These are phyloP conservation scores for Alcis repandata DNA, from an alignment of 2,888 invertebrate species.

Conservation along the genomic window DNA sequence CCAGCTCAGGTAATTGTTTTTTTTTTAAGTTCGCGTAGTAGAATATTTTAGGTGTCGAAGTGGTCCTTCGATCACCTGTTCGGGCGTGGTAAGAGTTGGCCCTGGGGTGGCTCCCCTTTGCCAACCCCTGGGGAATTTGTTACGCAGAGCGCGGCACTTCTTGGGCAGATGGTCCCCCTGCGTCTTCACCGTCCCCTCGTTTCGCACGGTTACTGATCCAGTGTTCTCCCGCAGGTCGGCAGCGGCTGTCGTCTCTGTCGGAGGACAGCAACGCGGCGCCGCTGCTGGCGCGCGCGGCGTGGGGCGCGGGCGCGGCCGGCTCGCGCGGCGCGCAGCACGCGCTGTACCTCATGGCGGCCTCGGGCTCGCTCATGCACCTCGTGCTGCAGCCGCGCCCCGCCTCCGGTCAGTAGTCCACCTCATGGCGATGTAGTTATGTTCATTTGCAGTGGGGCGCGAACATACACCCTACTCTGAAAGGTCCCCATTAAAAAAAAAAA, in stretches of 20 bases:
- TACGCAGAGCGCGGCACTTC: too few species aligned
- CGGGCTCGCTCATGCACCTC: constrained; percentile 95
- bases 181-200: too few species aligned
- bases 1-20: constrained; percentile 85
- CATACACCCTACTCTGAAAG: background rate
- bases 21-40: too few species aligned
- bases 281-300: constrained; percentile 89
- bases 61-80: too few species aligned
- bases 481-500: too few species aligned
- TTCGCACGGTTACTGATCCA: background rate
- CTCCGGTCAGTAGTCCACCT: constrained; percentile 60
- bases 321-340: constrained; percentile 90
- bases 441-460: background rate
- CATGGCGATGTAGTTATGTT: too few species aligned
- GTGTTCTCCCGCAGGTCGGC: constrained; percentile 83
- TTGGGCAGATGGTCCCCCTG: too few species aligned
- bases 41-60: too few species aligned
- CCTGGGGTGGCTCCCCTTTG: too few species aligned
- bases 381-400: constrained; percentile 92
- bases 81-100: too few species aligned
- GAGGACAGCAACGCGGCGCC: constrained; percentile 90
- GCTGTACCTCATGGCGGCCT: constrained; percentile 95
- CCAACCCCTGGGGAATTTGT: too few species aligned
- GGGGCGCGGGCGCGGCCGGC: constrained; percentile 89
- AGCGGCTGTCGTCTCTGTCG: constrained; percentile 90